Percentiles rank a stretch among this genome's conserved stretches.
Evolutionary conservation across 2,797 vertebrate genomes (phyloP).

Genomic region (Monodelphis domestica): DNA sequence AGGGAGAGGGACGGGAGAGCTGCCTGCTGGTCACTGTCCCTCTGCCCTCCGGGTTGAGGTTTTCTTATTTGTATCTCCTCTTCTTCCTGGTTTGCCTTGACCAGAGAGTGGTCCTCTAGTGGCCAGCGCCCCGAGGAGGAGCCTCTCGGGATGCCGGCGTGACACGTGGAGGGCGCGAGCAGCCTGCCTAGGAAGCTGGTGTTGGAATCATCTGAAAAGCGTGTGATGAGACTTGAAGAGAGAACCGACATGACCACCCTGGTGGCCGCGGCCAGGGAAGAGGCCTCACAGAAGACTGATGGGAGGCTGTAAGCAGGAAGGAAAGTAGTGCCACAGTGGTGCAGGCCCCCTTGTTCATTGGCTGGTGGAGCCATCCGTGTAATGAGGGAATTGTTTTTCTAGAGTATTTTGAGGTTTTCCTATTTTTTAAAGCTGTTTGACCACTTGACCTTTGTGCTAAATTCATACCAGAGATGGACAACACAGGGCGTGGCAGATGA

Average conservation of each 20-base stretch:
- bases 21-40: constrained; percentile 1
- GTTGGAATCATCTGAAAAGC: not conserved
- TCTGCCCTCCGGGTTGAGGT: constrained; percentile 22
- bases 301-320: too few relatives aligned
- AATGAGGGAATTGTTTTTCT: not conserved
- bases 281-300: not conserved
- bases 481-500: not conserved
- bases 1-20: not conserved
- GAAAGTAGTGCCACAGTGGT: not conserved
- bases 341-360: not conserved
- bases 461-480: not conserved
- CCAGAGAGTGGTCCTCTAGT: not conserved
- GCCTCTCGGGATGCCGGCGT: too few relatives aligned
- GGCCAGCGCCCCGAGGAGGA: not conserved
- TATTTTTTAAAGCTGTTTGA: not conserved
- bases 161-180: too few relatives aligned
- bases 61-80: constrained; percentile 24
- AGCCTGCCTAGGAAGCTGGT: not conserved
- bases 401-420: not conserved
- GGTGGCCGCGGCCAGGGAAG: not conserved
- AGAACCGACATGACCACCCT: too few relatives aligned
- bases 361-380: not conserved
- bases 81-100: not conserved
- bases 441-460: not conserved
- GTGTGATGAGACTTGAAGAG: too few relatives aligned